Base-by-base conservation (phyloP, 2,113 vertebrate species). In the Sarotherodon lohbergeri region DNA sequence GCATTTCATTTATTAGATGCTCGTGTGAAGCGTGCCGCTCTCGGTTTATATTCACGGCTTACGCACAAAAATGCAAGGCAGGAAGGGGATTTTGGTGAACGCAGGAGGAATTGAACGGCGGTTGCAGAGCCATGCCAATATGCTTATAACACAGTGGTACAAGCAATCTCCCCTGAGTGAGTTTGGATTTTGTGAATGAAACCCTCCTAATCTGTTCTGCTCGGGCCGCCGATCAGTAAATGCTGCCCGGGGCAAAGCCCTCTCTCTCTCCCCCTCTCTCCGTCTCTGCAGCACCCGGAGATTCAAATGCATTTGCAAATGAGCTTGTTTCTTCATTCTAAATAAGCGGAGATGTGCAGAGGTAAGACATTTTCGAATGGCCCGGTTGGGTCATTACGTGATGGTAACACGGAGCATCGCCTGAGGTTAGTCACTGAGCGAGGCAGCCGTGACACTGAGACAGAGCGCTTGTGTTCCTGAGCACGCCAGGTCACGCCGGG, bases 111-210 rank as follows among this genome's bases (percentile, higher is more conserved):
- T 79, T 71, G 88, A 93, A 89, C 80, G 14, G 54, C 27, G 76
- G 82, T 89, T 73, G 71, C 59, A 14, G 76, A 86, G 81, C 68
- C 79, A 80, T 41, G 54, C 79, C 83, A 88, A 52, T 85, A 84
- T 83, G 83, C 80, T 86, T 61, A 57, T 46, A 85, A 81, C 82
- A 87, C 78, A 81, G 43, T 32, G 57, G 41, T 84, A 84, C 84
- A 85, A 83, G 87, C 89, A 88, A 83, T 76, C 48, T 86, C 85
- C 85, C 82, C 12, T n/a, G 88, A 90, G 88, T 83, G 63, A 61
- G 71, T 90, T 88, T 82, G 82, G 86, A 89, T 87, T 95, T 94
- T 87, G 88, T 95, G 93, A 94, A 94, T 91, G 94, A 93, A 91
- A 59, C 83, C 82, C 84, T 90, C 86, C 88, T 92, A 92, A 91